Conservation (phyloP, 2,888 invertebrate species). For the Cerastoderma edule region DNA sequence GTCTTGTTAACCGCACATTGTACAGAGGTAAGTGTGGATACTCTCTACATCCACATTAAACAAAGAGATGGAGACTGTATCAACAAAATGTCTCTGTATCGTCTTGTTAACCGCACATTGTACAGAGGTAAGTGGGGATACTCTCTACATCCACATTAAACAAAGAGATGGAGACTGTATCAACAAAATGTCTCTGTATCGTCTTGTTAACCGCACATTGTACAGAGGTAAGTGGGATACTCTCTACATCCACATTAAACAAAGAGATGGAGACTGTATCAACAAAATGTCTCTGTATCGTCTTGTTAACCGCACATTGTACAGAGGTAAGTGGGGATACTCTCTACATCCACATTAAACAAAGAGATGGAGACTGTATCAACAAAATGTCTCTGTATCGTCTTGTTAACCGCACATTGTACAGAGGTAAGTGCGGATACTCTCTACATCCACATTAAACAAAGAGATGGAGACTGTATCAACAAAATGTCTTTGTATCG, state of each 20-base stretch:
- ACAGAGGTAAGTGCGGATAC: too few relatives aligned
- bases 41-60: conserved; percentile 18
- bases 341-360: conserved; percentile 19
- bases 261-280: neutral
- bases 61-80: neutral
- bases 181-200: neutral
- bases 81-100: neutral
- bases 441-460: conserved; percentile 19
- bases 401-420: neutral
- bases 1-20: neutral
- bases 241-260: conserved; percentile 19
- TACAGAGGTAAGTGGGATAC: conserved; percentile 58
- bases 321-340: too few relatives aligned
- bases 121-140: too few relatives aligned
- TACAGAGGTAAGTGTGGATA: too few relatives aligned
- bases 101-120: neutral
- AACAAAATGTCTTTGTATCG: neutral
- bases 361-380: neutral
- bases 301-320: neutral
- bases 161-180: neutral
- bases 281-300: neutral
- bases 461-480: neutral
- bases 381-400: neutral
- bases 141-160: conserved; percentile 18
- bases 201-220: neutral